A percentile compares a stretch with the other conserved stretches of the same genome.
Evolutionary conservation across 2,113 vertebrate species (phyloP).

Genomic region (Oryzias curvinotus): DNA sequence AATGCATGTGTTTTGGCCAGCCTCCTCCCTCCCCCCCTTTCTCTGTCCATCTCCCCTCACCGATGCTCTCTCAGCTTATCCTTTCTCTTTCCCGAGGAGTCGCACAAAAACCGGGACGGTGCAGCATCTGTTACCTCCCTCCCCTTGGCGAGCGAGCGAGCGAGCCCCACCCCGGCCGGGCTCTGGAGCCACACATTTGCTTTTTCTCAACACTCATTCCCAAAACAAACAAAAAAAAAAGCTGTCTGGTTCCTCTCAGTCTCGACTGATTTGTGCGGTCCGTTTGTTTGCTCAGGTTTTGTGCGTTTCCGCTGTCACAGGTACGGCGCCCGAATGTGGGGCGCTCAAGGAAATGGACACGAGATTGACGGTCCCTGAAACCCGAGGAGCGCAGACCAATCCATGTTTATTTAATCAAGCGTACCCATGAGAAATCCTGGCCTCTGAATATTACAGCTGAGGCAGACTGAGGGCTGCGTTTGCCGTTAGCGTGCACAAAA

Average conservation of each 20-base stretch:
- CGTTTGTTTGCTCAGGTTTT: too few species aligned
- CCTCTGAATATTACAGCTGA: constrained; percentile 6
- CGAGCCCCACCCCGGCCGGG: constrained; percentile 45
- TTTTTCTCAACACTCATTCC: constrained; percentile 1
- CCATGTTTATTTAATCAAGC: constrained; percentile 51
- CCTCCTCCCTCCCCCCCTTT: neutral
- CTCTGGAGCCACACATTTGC: constrained; percentile 9
- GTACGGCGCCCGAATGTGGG: too few species aligned
- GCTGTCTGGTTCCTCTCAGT: constrained; percentile 24
- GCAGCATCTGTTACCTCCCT: constrained; percentile 32
- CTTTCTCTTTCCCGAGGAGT: constrained; percentile 15
- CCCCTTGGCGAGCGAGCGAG: constrained; percentile 3
- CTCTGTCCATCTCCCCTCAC: neutral
- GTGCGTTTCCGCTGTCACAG: too few species aligned
- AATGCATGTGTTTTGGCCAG: constrained; percentile 3
- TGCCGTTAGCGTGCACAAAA: too few species aligned
- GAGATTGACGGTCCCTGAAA: neutral
- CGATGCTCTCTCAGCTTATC: neutral
- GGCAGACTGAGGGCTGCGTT: too few species aligned
- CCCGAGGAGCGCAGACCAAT: constrained; percentile 7
- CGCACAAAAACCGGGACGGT: constrained; percentile 8
- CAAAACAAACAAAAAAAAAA: neutral
- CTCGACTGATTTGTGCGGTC: neutral
- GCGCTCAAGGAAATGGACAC: too few species aligned
- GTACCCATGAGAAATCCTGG: neutral